These are phyloP conservation scores for Bhutanitis thaidina DNA, from an alignment of 2,888 invertebrate species.

Conservation along the genomic window DNA sequence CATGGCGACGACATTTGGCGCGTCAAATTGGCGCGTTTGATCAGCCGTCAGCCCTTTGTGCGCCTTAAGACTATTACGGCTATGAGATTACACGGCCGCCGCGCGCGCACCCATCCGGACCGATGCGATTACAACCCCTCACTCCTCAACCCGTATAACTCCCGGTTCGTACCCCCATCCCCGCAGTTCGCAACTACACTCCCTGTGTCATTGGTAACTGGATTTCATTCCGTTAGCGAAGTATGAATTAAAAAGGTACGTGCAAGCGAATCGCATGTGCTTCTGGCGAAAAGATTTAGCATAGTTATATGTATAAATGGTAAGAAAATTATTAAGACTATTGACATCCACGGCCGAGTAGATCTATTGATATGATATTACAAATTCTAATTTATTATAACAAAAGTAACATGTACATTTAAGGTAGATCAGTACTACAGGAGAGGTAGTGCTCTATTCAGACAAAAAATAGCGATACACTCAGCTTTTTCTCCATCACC, in stretches of 20 bases:
- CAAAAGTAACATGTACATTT: too few relatives aligned
- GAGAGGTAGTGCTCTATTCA: too few relatives aligned
- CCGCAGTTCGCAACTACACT: constrained; percentile 5
- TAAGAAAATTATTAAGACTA: neutral
- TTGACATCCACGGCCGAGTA: neutral
- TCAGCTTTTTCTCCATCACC: too few relatives aligned
- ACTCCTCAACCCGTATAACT: constrained; percentile 33
- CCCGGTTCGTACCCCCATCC: constrained; percentile 5
- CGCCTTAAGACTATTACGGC: constrained; percentile 71
- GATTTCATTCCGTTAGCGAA: constrained; percentile 35
- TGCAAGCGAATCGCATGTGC: neutral
- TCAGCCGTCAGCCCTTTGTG: constrained; percentile 70
- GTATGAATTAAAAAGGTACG: neutral
- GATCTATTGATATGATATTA: too few relatives aligned
- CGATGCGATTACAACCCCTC: constrained; percentile 55
- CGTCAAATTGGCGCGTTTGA: constrained; percentile 69
- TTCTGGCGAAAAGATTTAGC: too few relatives aligned
- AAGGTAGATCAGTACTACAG: too few relatives aligned
- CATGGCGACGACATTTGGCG: constrained; percentile 62
- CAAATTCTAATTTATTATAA: too few relatives aligned
- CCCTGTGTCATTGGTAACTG: constrained; percentile 50
- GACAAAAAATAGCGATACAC: too few relatives aligned
- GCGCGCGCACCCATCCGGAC: constrained; percentile 62
- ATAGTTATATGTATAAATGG: too few relatives aligned
- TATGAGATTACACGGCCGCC: constrained; percentile 67